Evolutionary conservation across 2,888 invertebrate species (phyloP).

Genomic region (Anoplius nigerrimus): DNA sequence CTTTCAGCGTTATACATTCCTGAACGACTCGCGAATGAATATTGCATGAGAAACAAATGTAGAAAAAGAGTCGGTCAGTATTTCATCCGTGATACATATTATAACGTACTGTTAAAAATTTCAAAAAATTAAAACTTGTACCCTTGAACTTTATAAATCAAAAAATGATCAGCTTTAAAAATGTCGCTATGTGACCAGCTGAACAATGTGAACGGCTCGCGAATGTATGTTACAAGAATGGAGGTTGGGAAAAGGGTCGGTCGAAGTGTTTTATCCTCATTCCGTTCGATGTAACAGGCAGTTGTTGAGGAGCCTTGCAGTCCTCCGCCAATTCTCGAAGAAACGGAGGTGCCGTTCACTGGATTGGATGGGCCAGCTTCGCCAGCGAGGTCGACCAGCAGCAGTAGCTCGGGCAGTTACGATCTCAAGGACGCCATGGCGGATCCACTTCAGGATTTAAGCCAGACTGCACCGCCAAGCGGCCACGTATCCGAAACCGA

Average conservation of each 20-base stretch:
- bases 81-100: too few relatives aligned
- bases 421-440: constrained; percentile 72
- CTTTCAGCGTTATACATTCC: too few relatives aligned
- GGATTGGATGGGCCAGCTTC: constrained; percentile 58
- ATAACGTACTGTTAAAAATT: too few relatives aligned
- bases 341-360: constrained; percentile 59
- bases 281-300: constrained; percentile 55
- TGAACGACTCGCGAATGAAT: too few relatives aligned
- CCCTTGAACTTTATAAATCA: not conserved
- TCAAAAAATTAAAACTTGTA: not conserved
- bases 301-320: constrained; percentile 69
- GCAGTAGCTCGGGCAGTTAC: constrained; percentile 73
- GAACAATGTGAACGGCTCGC: not conserved
- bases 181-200: not conserved
- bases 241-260: not conserved
- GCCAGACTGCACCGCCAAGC: constrained; percentile 56
- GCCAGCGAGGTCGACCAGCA: constrained; percentile 68
- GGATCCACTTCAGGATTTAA: constrained; percentile 57
- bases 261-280: not conserved
- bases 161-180: not conserved
- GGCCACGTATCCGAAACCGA: constrained; percentile 65
- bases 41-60: too few relatives aligned
- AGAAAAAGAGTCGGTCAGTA: too few relatives aligned
- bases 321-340: constrained; percentile 67
- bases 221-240: not conserved